These are phyloP conservation scores for Pandion haliaetus DNA, from an alignment of 2,113 vertebrate species.

Conservation along the genomic window DNA sequence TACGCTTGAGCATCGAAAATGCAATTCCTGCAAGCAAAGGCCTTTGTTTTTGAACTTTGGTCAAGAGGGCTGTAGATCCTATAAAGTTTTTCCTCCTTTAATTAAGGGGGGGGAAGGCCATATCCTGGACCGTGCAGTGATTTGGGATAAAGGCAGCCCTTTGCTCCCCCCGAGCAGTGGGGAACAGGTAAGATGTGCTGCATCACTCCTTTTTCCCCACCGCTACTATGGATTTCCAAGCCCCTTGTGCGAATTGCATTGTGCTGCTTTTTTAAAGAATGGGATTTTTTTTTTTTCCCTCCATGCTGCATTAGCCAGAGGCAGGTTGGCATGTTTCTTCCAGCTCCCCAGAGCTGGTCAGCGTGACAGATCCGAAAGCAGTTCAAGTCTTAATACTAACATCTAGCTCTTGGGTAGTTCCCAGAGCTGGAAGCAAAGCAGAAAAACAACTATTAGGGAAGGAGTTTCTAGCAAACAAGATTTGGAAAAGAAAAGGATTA, in stretches of 20 bases:
- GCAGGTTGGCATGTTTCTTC: neutral
- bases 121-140: neutral
- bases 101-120: neutral
- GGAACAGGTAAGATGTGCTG: neutral
- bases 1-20: neutral
- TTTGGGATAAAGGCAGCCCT: neutral
- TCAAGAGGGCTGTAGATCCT: neutral
- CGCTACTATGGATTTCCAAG: neutral
- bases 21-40: neutral
- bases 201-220: neutral
- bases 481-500: neutral
- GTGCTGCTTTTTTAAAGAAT: neutral
- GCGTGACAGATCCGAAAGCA: neutral
- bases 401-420: neutral
- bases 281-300: neutral
- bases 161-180: neutral
- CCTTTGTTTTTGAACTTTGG: constrained; percentile 5
- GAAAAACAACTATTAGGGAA: neutral
- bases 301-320: neutral
- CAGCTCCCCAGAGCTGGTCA: neutral
- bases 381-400: neutral
- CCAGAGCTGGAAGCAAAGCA: neutral
- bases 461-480: neutral
- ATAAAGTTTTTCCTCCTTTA: neutral
- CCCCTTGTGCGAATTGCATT: neutral